phyloP scores from a whole-genome alignment of 2,113 vertebrate species.

The Gadus macrocephalus region DNA sequence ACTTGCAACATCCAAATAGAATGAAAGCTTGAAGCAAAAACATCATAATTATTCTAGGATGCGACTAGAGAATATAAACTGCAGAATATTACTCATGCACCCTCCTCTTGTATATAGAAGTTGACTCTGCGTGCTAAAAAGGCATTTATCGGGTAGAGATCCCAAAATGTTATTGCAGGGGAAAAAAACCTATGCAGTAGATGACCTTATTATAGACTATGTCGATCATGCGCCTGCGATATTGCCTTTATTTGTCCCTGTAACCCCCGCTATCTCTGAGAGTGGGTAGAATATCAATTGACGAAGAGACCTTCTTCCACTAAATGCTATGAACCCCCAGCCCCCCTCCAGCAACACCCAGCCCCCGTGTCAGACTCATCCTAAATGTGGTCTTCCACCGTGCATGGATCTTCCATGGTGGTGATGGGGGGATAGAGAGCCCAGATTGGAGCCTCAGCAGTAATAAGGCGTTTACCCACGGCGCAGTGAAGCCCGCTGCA shows the following conservation, averaged over 20 bases:
- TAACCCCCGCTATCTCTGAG: conserved; percentile 59
- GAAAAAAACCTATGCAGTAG: not conserved
- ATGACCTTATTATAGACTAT: conserved; percentile 65
- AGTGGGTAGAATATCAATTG: conserved; percentile 67
- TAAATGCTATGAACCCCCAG: conserved; percentile 65
- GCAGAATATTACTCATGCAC: conserved; percentile 45
- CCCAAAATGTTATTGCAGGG: not conserved
- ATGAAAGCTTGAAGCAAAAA: no score
- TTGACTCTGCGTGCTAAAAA: conserved; percentile 65
- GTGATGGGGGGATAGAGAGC: conserved; percentile 1
- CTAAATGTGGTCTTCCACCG: conserved; percentile 52
- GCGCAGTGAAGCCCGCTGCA: conserved; percentile 62
- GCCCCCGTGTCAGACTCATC: no score
- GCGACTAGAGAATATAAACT: no score
- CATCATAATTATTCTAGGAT: no score
- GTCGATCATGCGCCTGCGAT: conserved; percentile 50
- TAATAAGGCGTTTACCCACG: conserved; percentile 68
- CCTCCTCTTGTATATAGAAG: conserved; percentile 61
- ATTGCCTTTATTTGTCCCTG: conserved; percentile 71
- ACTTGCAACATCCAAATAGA: no score
- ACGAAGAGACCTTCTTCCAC: conserved; percentile 54
- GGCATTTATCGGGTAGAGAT: conserved; percentile 44
- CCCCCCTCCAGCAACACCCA: conserved; percentile 53
- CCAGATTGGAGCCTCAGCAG: conserved; percentile 37
- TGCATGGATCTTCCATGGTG: conserved; percentile 64